Conservation (phyloP, 2,797 vertebrate species). For the Gallinago nigripennis region DNA sequence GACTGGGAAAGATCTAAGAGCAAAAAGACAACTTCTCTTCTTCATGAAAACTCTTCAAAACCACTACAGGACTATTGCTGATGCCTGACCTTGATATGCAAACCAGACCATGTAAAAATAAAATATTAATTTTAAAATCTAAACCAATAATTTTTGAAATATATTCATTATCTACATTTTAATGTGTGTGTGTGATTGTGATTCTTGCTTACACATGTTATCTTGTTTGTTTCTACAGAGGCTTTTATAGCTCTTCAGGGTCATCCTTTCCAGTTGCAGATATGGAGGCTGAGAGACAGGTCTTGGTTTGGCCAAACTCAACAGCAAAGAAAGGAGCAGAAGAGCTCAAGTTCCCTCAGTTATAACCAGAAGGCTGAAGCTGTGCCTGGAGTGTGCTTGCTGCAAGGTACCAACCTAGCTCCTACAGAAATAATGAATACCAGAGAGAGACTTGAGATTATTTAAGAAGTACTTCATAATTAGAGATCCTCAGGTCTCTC, state of each 20-base stretch:
- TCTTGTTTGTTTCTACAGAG: not conserved
- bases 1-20: not conserved
- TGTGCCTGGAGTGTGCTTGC: not conserved
- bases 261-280: not conserved
- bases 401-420: not conserved
- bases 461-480: not conserved
- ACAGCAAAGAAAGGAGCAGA: not conserved
- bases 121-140: not conserved
- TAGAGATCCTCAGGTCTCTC: not conserved
- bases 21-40: not conserved
- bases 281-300: not conserved
- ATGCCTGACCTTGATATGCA: not conserved
- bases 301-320: not conserved
- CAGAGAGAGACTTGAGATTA: not conserved
- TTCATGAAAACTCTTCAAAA: not conserved
- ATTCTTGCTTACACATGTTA: rapidly evolving
- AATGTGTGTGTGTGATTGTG: not conserved
- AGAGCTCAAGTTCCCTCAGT: not conserved
- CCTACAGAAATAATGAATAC: not conserved
- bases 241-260: not conserved
- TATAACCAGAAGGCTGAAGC: not conserved
- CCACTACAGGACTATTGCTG: not conserved
- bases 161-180: not conserved
- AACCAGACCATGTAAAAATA: not conserved
- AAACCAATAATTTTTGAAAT: not conserved